Conservation (phyloP, 2,113 vertebrate genomes). For the Archilochus colubris region DNA sequence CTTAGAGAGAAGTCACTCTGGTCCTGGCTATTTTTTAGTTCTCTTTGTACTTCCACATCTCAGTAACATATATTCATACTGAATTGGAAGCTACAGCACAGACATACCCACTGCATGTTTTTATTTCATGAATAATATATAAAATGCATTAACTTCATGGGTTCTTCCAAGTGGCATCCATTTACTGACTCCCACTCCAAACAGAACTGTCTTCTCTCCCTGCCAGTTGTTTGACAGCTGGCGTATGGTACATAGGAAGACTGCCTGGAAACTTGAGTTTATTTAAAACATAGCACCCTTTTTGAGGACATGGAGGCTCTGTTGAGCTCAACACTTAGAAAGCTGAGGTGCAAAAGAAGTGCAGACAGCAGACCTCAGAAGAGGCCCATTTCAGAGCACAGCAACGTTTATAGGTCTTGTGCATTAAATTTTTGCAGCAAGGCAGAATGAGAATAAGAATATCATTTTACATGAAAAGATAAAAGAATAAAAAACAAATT, state of each 20-base stretch:
- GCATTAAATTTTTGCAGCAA: neutral
- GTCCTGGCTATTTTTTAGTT: neutral
- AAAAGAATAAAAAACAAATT: neutral
- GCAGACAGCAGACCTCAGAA: neutral
- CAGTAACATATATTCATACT: fast-evolving
- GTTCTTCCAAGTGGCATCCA: neutral
- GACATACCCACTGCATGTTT: fast-evolving
- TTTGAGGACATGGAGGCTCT: neutral
- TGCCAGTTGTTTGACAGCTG: neutral
- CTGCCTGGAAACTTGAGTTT: neutral
- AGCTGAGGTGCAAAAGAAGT: neutral
- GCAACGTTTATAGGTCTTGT: fast-evolving
- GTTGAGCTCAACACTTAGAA: neutral
- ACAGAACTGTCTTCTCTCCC: neutral
- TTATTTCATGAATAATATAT: fast-evolving
- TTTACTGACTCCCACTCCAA: neutral
- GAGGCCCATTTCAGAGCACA: neutral
- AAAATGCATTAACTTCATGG: neutral
- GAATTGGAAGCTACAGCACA: neutral
- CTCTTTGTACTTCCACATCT: neutral
- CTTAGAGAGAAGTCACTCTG: fast-evolving
- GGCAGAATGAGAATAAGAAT: neutral
- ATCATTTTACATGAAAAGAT: neutral
- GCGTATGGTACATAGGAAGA: fast-evolving
- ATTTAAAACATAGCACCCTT: neutral